Evolutionary conservation across 2,797 vertebrate species (phyloP), one percentile per base, ranked within the genome.

Genomic region (Rachycentron canadum): DNA sequence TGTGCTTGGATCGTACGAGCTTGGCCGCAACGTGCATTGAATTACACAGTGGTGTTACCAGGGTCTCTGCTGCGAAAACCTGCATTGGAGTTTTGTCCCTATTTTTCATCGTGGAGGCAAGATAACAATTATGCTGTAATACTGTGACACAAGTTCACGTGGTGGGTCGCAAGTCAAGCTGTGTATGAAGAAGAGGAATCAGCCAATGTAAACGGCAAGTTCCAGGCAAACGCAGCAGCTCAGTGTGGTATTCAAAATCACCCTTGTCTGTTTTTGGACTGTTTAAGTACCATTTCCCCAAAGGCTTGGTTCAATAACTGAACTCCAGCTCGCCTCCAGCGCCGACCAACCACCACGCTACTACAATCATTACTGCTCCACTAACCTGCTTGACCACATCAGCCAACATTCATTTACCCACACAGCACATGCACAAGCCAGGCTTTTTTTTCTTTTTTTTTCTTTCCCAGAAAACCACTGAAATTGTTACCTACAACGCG

Each of bases 1-100:
- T 93, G 94, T 93, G 94, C 94, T 93, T 92, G 95, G 95, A 96
- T 95, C 95, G 95, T 93, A 95, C 93, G 90, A 94, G 95, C 94
- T 79, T 89, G 93, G 94, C 94, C 89, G 89, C 94, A 93, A 89
- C 93, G 88, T 95, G 96, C 93, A 91, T 95, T 94, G 93, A 95
- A 94, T 94, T 93, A 94, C 95, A 94, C 94, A 85, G 93, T 85
- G 92, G 94, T 89, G 94, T 90, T 92, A 94, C 89, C 93, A 83
- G 90, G 90, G 90, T 91, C 89, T 93, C 88, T 88, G 88, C 93
- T 87, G 91, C 88, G 93, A 92, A 91, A 91, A 92, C 84, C 90
- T 90, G 92, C 90, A 53, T 36, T 65, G 70, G 84, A 87, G 76
- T 81, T 79, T 79, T 84, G 75, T 78, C 74, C 78, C 69, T 69